Evolutionary conservation across 2,797 vertebrate genomes (phyloP).

Genomic region (Pseudopleuronectes americanus): DNA sequence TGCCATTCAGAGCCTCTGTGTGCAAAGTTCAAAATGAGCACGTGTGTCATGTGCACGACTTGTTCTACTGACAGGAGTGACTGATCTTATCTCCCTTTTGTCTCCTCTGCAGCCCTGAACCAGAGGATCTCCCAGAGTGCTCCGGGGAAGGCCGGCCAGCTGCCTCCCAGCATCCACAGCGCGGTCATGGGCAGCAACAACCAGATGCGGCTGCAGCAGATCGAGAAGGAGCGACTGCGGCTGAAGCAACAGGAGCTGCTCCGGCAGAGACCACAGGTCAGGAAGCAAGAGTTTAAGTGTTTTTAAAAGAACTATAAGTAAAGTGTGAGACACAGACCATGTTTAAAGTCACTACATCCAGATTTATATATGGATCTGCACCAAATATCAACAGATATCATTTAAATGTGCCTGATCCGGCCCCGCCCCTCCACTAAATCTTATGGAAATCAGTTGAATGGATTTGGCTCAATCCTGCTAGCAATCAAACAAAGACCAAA

Average conservation of each 20-base stretch:
- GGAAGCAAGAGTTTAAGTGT: slow-evolving; percentile 57
- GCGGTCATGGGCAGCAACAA: slow-evolving; percentile 85
- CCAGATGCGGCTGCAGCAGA: slow-evolving; percentile 94
- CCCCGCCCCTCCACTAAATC: too few relatives aligned
- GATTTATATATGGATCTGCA: too few relatives aligned
- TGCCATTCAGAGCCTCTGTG: too few relatives aligned
- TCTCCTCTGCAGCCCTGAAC: slow-evolving; percentile 88
- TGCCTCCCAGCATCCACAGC: slow-evolving; percentile 88
- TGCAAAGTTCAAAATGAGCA: too few relatives aligned
- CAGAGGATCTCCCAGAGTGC: slow-evolving; percentile 95
- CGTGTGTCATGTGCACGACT: not conserved
- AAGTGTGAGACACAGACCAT: too few relatives aligned
- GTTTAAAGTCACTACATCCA: too few relatives aligned
- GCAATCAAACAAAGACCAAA: too few relatives aligned
- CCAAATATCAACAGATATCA: too few relatives aligned
- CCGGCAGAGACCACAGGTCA: slow-evolving; percentile 97
- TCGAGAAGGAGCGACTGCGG: slow-evolving; percentile 94
- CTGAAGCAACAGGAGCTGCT: slow-evolving; percentile 98
- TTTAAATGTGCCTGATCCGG: too few relatives aligned
- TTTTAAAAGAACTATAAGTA: not conserved
- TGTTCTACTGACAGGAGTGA: not conserved
- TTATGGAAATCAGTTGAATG: too few relatives aligned
- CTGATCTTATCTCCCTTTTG: not conserved
- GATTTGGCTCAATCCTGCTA: too few relatives aligned
- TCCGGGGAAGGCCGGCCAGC: slow-evolving; percentile 90